Base-by-base conservation (phyloP, 2,113 vertebrate genomes). In the Vimba vimba region DNA sequence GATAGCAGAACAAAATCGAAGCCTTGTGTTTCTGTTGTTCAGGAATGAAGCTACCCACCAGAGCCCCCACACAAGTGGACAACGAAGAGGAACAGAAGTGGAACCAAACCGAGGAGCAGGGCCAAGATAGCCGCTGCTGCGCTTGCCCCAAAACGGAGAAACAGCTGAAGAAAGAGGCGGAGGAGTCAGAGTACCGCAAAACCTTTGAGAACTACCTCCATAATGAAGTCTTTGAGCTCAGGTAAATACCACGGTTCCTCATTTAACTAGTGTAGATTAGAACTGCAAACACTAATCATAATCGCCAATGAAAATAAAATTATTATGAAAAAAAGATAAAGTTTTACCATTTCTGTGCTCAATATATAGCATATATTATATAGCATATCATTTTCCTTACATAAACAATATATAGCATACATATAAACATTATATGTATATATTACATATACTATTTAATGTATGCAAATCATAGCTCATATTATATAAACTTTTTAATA, bases 191-290 rank as follows among this genome's bases (percentile, higher is more conserved):
- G 0, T 99, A 98, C 90, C 91, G 96, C 91, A 99, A 99, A 93
- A 97, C 95, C 0, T 99, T 99, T 0, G 98, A 99, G 92, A 96
- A 99, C 86, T 99, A 98, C 85, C 96, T 99, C 17, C 98, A 99
- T 94, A 99, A 99, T 0, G 97, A 96, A 88, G 97, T 99, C 0
- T 99, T 99, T 21, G 95, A 97, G 71, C 96, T 95, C 94, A 97
- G 97, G 98, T 99, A 89, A 83, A 59, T 8, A 6, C n/a, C 12
- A 7, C 23, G n/a, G 27, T 57, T 57, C 25, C 7, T 77, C 13
- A 55, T 47, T 75, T 11, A 73, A 43, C 11, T 81, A 17, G 2
- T 50, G n/a, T 66, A 45, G 60, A 64, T 62, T 30, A 77, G 13
- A 55, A 52, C 25, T 19, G 47, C 2, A 27, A 69, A 36, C 21